Evolutionary conservation across 2,797 vertebrate species (phyloP).

Genomic region (Chaetodon trifasciatus): DNA sequence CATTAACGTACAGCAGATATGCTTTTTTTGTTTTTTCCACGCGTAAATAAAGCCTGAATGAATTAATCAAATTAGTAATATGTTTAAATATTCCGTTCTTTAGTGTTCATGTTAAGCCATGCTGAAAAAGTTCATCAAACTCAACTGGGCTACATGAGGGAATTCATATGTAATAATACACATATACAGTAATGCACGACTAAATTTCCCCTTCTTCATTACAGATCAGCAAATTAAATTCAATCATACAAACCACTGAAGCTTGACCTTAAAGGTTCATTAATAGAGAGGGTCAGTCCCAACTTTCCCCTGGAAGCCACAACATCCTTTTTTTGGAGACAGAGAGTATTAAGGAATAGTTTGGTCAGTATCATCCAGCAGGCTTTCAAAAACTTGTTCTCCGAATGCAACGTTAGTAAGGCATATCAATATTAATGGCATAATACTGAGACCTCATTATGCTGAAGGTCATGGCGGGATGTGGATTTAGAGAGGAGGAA

Average conservation of each 20-base stretch:
- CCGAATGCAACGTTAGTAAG: constrained; percentile 33
- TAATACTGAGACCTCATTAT: constrained; percentile 77
- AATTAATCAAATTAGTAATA: constrained; percentile 7
- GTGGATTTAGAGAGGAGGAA: constrained; percentile 59
- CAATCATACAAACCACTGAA: constrained; percentile 28
- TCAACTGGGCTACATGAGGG: not conserved
- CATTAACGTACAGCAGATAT: not conserved
- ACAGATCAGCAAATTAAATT: constrained; percentile 1
- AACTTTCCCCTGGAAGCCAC: constrained; percentile 6
- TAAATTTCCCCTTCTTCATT: constrained; percentile 6
- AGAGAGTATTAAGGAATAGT: constrained; percentile 36
- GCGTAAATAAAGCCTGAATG: constrained; percentile 4
- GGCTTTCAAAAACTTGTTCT: constrained; percentile 56
- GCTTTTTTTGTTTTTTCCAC: not conserved
- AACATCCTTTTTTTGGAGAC: constrained; percentile 38
- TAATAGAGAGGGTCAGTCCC: not conserved
- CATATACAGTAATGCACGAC: constrained; percentile 6
- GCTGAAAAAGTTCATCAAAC: constrained; percentile 17
- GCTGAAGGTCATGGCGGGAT: constrained; percentile 72
- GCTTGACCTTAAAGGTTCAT: constrained; percentile 9
- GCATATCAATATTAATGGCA: constrained; percentile 80
- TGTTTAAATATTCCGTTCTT: constrained; percentile 1
- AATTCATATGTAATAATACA: constrained; percentile 19
- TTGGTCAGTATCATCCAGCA: constrained; percentile 57
- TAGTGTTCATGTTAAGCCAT: constrained; percentile 17